A percentile compares a stretch with the other conserved stretches of the same genome.
Evolutionary conservation across 2,113 vertebrate species (phyloP).

Genomic region (Marcusenius ussheri): DNA sequence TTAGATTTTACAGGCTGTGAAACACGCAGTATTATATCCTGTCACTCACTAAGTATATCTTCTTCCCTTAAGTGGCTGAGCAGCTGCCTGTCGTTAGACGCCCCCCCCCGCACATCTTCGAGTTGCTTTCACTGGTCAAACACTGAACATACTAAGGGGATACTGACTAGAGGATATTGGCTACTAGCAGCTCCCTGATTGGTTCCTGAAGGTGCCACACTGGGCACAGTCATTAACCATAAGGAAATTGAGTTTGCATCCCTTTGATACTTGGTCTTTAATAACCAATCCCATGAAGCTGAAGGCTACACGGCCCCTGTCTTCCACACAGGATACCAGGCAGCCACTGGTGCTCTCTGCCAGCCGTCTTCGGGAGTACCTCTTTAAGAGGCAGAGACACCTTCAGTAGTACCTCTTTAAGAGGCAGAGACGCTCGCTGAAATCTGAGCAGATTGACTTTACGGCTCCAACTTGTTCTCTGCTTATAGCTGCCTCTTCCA

Average conservation of each 20-base stretch:
- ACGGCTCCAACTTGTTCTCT: not conserved
- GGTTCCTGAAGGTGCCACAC: not conserved
- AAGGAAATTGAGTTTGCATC: not conserved
- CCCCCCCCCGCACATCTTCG: not conserved
- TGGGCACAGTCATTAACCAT: not conserved
- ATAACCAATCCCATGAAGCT: not conserved
- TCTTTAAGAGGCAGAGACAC: too few relatives aligned
- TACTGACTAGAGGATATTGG: not conserved
- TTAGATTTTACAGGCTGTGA: not conserved
- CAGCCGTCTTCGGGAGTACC: not conserved
- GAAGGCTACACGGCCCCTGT: not conserved
- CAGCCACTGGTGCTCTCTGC: not conserved
- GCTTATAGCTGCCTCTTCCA: not conserved
- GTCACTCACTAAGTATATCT: not conserved
- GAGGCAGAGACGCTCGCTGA: not conserved
- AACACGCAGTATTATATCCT: not conserved
- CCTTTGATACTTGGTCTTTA: not conserved
- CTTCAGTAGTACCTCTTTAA: not conserved
- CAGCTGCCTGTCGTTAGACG: not conserved
- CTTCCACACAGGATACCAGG: not conserved
- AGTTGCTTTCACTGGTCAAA: not conserved
- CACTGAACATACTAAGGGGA: not conserved
- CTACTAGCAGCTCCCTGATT: not conserved
- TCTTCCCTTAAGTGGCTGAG: not conserved
- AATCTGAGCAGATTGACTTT: not conserved